A percentile compares a stretch with the other conserved stretches of the same genome.
These are phyloP conservation scores for Cladorhizidae sp. DNA, from an alignment of 37 sponge, comb jelly and placozoan species.

Conservation along the genomic window DNA sequence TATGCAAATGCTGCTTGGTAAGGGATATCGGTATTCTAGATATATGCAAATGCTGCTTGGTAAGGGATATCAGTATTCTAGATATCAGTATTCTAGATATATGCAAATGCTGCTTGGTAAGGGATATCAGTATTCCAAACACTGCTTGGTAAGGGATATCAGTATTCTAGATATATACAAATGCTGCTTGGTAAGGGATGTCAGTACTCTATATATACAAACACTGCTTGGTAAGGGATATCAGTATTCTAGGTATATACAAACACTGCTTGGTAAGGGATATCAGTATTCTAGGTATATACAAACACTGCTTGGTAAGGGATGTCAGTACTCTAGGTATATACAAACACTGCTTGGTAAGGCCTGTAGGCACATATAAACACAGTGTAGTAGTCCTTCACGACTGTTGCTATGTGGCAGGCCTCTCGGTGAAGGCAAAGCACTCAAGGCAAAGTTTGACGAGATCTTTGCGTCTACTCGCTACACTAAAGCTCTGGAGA, in stretches of 20 bases:
- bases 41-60: neutral
- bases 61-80: neutral
- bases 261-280: neutral
- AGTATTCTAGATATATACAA: too few species aligned
- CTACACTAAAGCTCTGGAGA: conserved; percentile 82
- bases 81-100: neutral
- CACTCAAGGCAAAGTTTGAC: conserved; percentile 95
- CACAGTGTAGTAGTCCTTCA: too few species aligned
- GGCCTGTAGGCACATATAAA: neutral
- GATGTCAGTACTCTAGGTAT: too few species aligned
- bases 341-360: neutral
- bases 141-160: too few species aligned
- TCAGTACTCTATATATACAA: too few species aligned
- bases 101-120: neutral
- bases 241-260: neutral
- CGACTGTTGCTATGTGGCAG: conserved; percentile 40
- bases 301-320: too few species aligned
- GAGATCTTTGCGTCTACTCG: conserved; percentile 93
- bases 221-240: too few species aligned
- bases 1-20: too few species aligned
- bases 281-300: too few species aligned
- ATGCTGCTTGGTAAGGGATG: conserved; percentile 79
- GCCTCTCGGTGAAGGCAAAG: conserved; percentile 93
- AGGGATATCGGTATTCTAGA: too few species aligned
- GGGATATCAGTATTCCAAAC: too few species aligned